Conservation (phyloP, 1,140 invertebrate species). For the Danaus plexippus region DNA sequence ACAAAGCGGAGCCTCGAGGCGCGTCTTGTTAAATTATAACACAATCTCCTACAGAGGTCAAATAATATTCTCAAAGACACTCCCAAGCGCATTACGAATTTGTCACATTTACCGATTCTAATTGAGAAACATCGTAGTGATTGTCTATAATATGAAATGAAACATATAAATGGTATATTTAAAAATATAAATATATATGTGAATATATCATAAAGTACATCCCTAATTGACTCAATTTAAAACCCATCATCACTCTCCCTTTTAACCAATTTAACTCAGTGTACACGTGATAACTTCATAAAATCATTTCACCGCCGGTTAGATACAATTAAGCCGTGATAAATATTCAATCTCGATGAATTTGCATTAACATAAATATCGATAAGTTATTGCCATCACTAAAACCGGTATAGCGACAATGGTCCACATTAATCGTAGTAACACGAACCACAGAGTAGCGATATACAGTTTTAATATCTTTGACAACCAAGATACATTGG, state of each 20-base stretch:
- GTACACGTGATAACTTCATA: too few species aligned
- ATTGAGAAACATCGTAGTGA: constrained; percentile 20
- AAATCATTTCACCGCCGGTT: constrained; percentile 26
- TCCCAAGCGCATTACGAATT: constrained; percentile 49
- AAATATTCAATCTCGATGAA: constrained; percentile 46
- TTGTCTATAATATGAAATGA: background rate
- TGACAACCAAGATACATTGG: constrained; percentile 4
- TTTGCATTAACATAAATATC: constrained; percentile 47
- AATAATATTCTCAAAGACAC: constrained; percentile 46
- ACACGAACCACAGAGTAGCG: background rate
- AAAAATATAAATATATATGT: too few species aligned
- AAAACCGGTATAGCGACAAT: constrained; percentile 38
- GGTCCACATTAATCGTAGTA: constrained; percentile 12
- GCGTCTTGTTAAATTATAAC: too few species aligned
- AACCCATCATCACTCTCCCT: too few species aligned
- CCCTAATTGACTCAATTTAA: too few species aligned
- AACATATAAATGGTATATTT: background rate
- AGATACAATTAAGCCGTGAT: constrained; percentile 44
- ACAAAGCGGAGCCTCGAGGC: too few species aligned
- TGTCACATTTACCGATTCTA: constrained; percentile 45
- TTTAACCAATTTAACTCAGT: too few species aligned
- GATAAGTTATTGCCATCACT: constrained; percentile 40
- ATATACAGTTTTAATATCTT: constrained; percentile 18
- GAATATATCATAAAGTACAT: too few species aligned
- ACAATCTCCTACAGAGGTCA: constrained; percentile 46